Evolutionary conservation across 30 jellyfish, hydroid and myxozoan species (phyloP).

Genomic region (Hydractinia symbiolongicarpus): DNA sequence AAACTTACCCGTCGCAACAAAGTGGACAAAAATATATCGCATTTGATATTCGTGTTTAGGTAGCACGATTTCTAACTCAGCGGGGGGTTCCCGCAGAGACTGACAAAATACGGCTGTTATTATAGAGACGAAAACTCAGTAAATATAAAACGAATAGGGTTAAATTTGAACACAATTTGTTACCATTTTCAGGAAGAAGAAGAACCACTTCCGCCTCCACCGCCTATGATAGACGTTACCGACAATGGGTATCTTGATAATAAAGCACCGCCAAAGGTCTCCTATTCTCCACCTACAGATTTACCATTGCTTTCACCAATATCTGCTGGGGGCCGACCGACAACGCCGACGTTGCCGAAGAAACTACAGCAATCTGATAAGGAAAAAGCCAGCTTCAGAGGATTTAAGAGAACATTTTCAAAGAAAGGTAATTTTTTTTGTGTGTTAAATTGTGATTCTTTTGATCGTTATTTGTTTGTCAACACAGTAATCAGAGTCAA

Average conservation of each 20-base stretch:
- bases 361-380: conserved; percentile 31
- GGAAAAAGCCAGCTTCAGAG: conserved; percentile 45
- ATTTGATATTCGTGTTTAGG: too few relatives aligned
- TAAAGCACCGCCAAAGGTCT: conserved; percentile 12
- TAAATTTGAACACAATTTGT: too few relatives aligned
- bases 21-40: too few relatives aligned
- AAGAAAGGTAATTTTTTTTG: conserved; percentile 45
- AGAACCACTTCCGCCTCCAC: conserved; percentile 75
- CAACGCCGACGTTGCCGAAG: conserved; percentile 53
- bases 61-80: too few relatives aligned
- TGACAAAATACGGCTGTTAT: too few relatives aligned
- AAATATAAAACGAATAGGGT: too few relatives aligned
- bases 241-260: conserved; percentile 22
- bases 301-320: conserved; percentile 13
- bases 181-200: conserved; percentile 61
- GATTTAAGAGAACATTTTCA: conserved; percentile 52
- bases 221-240: conserved; percentile 6
- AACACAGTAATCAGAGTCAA: too few relatives aligned
- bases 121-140: too few relatives aligned
- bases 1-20: too few relatives aligned
- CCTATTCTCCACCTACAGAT: conserved; percentile 7
- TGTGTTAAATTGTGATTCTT: neutral
- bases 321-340: conserved; percentile 38
- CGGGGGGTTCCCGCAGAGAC: too few relatives aligned
- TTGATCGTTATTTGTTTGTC: too few relatives aligned